Base-by-base conservation (phyloP, 2,797 vertebrate genomes). In the Enteromius treurensis region DNA sequence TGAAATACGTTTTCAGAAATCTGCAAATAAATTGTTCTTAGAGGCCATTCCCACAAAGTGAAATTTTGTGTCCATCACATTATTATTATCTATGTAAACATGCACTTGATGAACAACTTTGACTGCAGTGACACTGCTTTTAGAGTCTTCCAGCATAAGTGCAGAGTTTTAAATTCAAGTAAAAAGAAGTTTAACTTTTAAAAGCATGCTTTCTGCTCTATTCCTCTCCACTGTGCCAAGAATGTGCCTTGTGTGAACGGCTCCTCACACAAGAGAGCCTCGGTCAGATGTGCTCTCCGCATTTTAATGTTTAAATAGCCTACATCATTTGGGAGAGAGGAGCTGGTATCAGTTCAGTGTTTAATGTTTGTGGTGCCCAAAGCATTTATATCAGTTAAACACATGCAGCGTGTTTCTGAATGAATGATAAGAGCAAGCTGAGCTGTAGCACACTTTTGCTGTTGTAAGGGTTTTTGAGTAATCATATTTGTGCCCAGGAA, bases 311-410 rank as follows among this genome's bases (percentile, higher is more conserved):
- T 75, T 53, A 75, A 55, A 75, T 14, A n/a, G 21, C 11, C 32
- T 37, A 53, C 32, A 55, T 75, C 32, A 23, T 15, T 55, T 37
- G 49, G 49, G 29, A 74, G 49, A 55, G 6, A 37, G 19, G 49
- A 75, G 32, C 32, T 23, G 19, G 6, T 75, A n/a, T 55, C 34
- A 68, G 34, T n/a, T 3, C 29, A n/a, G 21, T 37, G 49, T 75
- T 75, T 55, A 75, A 75, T 55, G 49, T 37, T 37, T 37, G 11
- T 13, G 49, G 42, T 51, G 15, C 65, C 34, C 17, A 21, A 40
- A 68, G 65, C 45, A 29, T 73, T 73, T 49, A 51, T 73, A 73
- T 55, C 71, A 55, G 71, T 75, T 75, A 75, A 75, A 75, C 32
- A 37, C 29, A 55, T 14, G 19, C 71, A 37, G 49, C 10, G 2